A percentile compares a stretch with the other conserved stretches of the same genome.
These are phyloP conservation scores for Limonius californicus DNA, from an alignment of 1,140 invertebrate species.

Conservation along the genomic window DNA sequence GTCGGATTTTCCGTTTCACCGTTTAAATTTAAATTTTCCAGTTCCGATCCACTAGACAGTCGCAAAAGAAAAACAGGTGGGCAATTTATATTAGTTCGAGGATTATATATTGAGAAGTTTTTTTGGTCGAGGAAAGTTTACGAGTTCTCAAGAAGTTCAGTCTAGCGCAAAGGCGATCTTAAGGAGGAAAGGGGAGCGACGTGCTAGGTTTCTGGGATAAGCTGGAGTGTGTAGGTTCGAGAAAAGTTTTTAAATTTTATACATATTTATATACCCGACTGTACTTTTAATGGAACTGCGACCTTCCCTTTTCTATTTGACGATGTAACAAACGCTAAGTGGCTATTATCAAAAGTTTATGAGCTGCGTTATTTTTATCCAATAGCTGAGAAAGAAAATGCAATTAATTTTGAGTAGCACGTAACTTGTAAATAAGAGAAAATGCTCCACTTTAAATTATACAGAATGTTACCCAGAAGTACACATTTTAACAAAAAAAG, in stretches of 20 bases:
- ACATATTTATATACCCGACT: neutral
- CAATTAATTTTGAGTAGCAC: too few species aligned
- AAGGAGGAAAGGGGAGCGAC: neutral
- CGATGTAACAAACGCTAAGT: too few species aligned
- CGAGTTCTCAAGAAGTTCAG: constrained; percentile 4
- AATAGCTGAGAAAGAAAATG: too few species aligned
- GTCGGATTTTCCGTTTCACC: neutral
- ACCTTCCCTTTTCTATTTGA: too few species aligned
- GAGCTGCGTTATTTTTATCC: too few species aligned
- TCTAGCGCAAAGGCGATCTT: constrained; percentile 9
- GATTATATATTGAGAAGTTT: constrained; percentile 9
- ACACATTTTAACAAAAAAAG: too few species aligned
- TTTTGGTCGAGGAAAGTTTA: neutral
- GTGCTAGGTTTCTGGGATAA: constrained; percentile 2
- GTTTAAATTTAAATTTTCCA: neutral
- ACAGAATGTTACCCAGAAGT: too few species aligned
- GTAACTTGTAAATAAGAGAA: too few species aligned
- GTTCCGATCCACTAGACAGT: neutral
- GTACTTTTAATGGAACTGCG: neutral
- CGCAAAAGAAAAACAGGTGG: constrained; percentile 2
- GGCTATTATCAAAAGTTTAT: too few species aligned
- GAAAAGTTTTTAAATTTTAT: constrained; percentile 6
- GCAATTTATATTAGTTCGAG: constrained; percentile 6
- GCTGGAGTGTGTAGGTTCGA: neutral
- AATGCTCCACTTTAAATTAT: too few species aligned